These are phyloP conservation scores for Baronia brevicornis DNA, from an alignment of 2,888 invertebrate species.

Conservation along the genomic window DNA sequence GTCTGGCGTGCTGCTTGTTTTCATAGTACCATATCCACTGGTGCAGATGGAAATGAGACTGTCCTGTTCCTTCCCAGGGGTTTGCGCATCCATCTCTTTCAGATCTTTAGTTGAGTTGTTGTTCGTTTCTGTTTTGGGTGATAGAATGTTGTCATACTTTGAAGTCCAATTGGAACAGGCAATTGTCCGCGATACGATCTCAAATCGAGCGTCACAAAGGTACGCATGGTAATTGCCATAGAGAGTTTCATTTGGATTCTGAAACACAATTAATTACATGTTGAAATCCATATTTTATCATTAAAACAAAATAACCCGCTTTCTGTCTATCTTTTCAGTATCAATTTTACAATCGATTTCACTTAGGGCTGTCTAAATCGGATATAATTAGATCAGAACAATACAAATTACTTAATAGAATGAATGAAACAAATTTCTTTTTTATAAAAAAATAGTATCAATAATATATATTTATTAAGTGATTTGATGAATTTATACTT, in stretches of 20 bases:
- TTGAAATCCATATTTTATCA: too few relatives aligned
- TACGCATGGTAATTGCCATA: conserved; percentile 91
- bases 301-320: too few relatives aligned
- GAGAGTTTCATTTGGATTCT: conserved; percentile 79
- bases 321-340: too few relatives aligned
- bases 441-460: too few relatives aligned
- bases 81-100: conserved; percentile 44
- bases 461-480: too few relatives aligned
- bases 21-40: conserved; percentile 59
- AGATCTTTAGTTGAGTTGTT: conserved; percentile 47
- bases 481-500: too few relatives aligned
- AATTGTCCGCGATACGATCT: conserved; percentile 82
- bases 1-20: conserved; percentile 46
- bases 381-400: too few relatives aligned
- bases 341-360: too few relatives aligned
- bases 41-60: conserved; percentile 61
- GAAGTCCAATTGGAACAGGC: conserved; percentile 88
- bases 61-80: conserved; percentile 49
- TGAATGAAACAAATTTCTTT: too few relatives aligned
- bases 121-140: conserved; percentile 53
- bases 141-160: conserved; percentile 81
- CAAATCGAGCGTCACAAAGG: conserved; percentile 87
- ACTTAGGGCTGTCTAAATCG: too few relatives aligned
- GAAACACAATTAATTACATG: conserved; percentile 19
- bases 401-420: too few relatives aligned